Conservation (phyloP, 2,888 invertebrate genomes). For the Caenorhabditis virilis region DNA sequence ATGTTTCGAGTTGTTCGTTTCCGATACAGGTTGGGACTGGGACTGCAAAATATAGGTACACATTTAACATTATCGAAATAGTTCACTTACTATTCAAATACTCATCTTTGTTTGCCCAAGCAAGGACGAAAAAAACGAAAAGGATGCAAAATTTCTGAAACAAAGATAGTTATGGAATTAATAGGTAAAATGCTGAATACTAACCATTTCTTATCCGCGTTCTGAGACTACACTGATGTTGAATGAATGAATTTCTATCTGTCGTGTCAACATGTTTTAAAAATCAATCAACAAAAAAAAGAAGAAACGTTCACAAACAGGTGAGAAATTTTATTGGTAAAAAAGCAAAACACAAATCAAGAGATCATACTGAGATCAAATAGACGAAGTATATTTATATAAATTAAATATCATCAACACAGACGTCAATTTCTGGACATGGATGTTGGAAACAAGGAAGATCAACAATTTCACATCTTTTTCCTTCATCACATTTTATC, state of each 20-base stretch:
- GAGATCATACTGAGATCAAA: too few species aligned
- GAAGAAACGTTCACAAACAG: too few species aligned
- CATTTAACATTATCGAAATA: too few species aligned
- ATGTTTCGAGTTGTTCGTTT: conserved; percentile 17
- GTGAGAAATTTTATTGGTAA: too few species aligned
- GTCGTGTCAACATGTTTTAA: too few species aligned
- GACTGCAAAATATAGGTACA: too few species aligned
- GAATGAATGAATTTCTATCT: too few species aligned
- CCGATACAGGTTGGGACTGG: conserved; percentile 13
- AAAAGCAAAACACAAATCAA: too few species aligned
- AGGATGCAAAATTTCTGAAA: neutral
- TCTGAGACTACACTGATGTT: too few species aligned
- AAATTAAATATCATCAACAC: conserved; percentile 5
- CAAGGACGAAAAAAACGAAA: neutral
- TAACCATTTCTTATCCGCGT: too few species aligned
- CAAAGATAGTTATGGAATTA: neutral
- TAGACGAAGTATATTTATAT: neutral
- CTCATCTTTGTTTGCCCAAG: neutral
- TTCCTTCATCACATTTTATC: conserved; percentile 6
- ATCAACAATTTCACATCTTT: conserved; percentile 26
- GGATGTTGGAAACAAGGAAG: conserved; percentile 8
- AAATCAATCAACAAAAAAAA: too few species aligned
- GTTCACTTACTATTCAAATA: neutral
- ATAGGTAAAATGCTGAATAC: too few species aligned
- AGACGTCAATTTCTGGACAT: conserved; percentile 17